Base-by-base conservation (phyloP, 2,797 vertebrate genomes). In the Hapalemur alaotrensis region DNA sequence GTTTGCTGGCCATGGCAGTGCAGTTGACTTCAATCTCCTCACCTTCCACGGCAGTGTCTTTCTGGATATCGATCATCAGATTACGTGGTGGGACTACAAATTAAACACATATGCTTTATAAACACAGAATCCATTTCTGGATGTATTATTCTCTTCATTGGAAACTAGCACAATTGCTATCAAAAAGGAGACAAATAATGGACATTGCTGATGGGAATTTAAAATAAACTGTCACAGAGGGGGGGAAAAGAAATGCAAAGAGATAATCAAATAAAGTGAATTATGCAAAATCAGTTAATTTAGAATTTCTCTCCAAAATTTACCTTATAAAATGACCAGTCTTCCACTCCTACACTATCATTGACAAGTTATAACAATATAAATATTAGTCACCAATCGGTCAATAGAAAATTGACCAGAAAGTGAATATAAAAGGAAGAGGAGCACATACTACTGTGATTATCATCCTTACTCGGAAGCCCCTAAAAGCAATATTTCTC, bases 21-120 rank as follows among this genome's bases (percentile, higher is more conserved):
- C 99, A 99, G 98, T 99, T 99, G 98, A 99, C 99, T 98, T 99
- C 99, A 0, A 99, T 99, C 98, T 99, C 99, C 67, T 99, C 99
- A 28, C 99, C 99, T 98, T 99, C 99, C 20, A 99, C 98, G 1
- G 99, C 99, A 0, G 99, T 98, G 78, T 99, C 99, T 88, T 99
- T 99, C 72, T 99, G 99, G 97, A 99, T 99, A 95, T 99, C 99
- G 18, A 99, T 99, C 93, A 99, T 99, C 97, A 99, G 98, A 96
- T 99, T 99, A 97, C 99, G 99, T 80, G 99, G 99, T 0, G 99
- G 99, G 97, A 99, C 99, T 99, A 94, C 63, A 97, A 98, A 98
- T 0, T 8, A 92, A 96, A 97, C 43, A 98, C 17, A 85, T 0
- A 23, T 15, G 18, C 18, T 83, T 46, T 54, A 73, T 89, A 86